A percentile compares a stretch with the other conserved stretches of the same genome.
Conservation (phyloP, 2,888 invertebrate genomes). For the Parthenolecanium corni region DNA sequence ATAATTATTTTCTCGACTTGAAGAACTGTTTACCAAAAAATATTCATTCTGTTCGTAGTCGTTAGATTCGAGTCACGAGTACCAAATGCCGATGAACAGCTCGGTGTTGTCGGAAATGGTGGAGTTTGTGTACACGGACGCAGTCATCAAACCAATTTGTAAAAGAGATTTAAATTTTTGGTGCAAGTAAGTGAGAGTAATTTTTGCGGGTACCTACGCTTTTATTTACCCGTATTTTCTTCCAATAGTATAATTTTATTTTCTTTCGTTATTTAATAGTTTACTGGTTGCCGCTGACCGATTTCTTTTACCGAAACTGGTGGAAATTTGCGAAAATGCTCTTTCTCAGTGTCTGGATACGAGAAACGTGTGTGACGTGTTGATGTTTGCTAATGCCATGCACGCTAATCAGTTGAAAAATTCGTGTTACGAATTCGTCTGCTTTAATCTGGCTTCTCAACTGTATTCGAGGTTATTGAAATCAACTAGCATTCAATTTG, state of each 20-base stretch:
- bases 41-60: no score
- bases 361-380: constrained; percentile 62
- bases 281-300: constrained; percentile 65
- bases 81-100: not conserved
- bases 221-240: no score
- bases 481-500: not conserved
- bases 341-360: constrained; percentile 54
- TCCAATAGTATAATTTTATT: constrained; percentile 23
- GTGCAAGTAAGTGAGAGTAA: constrained; percentile 8
- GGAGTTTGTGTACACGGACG: constrained; percentile 14
- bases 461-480: constrained; percentile 49
- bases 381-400: constrained; percentile 63
- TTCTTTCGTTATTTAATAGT: constrained; percentile 14
- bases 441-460: constrained; percentile 58
- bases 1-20: no score
- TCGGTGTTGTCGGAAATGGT: not conserved
- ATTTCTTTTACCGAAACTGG: constrained; percentile 56
- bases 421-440: constrained; percentile 65
- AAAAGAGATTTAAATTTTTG: constrained; percentile 20
- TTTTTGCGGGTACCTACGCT: no score
- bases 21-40: no score
- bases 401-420: constrained; percentile 60
- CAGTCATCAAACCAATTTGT: not conserved
- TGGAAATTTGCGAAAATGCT: constrained; percentile 58
- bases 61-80: not conserved